Percentiles rank a stretch among this genome's conserved stretches.
Evolutionary conservation across 2,888 invertebrate species (phyloP).

Genomic region (Meta bourneti): DNA sequence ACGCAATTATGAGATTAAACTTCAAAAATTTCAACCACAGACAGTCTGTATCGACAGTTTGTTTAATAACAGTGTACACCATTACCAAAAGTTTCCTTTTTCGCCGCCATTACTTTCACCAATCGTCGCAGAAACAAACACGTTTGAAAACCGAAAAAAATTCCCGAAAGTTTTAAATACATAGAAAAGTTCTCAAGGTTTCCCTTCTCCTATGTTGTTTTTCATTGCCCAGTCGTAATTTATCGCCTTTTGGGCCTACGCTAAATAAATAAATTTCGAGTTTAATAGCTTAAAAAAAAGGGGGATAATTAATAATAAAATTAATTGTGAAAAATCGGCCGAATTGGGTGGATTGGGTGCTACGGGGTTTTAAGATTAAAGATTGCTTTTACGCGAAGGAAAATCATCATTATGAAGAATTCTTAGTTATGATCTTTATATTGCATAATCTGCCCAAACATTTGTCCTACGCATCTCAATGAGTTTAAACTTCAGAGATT

Average conservation of each 20-base stretch:
- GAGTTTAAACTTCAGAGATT: background rate
- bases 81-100: background rate
- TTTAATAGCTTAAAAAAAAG: slow-evolving; percentile 39
- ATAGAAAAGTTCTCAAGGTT: slow-evolving; percentile 4
- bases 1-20: background rate
- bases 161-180: slow-evolving; percentile 4
- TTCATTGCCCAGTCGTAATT: slow-evolving; percentile 21
- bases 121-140: background rate
- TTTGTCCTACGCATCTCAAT: background rate
- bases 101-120: background rate
- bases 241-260: slow-evolving; percentile 38
- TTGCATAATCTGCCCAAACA: background rate
- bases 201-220: slow-evolving; percentile 3
- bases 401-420: too few relatives aligned
- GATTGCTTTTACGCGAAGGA: too few relatives aligned
- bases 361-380: slow-evolving; percentile 12
- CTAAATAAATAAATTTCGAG: slow-evolving; percentile 43
- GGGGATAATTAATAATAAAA: slow-evolving; percentile 20
- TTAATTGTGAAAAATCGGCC: slow-evolving; percentile 12
- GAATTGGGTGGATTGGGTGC: slow-evolving; percentile 48
- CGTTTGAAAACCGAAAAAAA: background rate
- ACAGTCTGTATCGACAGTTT: too few relatives aligned
- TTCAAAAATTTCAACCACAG: background rate
- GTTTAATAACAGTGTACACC: too few relatives aligned
- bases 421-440: too few relatives aligned